Evolutionary conservation across 2,113 vertebrate species (phyloP), one percentile per base, ranked within the genome.

Genomic region (Hiodon alosoides): DNA sequence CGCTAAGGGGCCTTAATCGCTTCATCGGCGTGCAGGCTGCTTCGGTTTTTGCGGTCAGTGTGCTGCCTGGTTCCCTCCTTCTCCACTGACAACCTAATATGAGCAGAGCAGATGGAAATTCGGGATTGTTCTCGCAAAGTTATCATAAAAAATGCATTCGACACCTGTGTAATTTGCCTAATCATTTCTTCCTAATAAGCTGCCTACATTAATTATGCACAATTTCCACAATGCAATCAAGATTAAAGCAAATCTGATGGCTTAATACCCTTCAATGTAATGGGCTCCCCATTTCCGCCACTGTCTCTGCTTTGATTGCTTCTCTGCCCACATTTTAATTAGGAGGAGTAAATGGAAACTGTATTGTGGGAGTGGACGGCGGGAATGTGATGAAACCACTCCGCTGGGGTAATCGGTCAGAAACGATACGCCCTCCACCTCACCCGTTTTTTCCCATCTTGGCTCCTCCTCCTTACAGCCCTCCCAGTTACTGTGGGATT

Each of bases 111-210:
- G 95, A 98, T 97, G 95, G 95, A 94, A 96, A 94, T 94, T 90
- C 91, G 86, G 91, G 92, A 96, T 95, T 94, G 94, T 97, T 95
- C 94, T 91, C 90, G 95, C 92, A 95, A 96, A 96, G 95, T 94
- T 95, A 95, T 97, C 94, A 95, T 98, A 96, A 98, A 98, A 97
- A 97, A 97, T 98, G 95, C 93, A 96, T 92, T 92, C 91, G 94
- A 96, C 96, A 98, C 96, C 96, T 98, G 96, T 97, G 95, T 97
- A 97, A 97, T 97, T 96, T 97, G 94, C 95, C 95, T 96, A 97
- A 98, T 97, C 95, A 97, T 96, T 95, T 95, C 94, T 89, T 86
- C 85, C 95, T 98, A 97, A 98, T 97, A 97, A 97, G 95, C 95
- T 95, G 92, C 92, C 88, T 83, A 90, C 91, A 97, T 97, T 95